Base-by-base conservation (phyloP, 2,797 vertebrate genomes). In the Epinephelus coioides region DNA sequence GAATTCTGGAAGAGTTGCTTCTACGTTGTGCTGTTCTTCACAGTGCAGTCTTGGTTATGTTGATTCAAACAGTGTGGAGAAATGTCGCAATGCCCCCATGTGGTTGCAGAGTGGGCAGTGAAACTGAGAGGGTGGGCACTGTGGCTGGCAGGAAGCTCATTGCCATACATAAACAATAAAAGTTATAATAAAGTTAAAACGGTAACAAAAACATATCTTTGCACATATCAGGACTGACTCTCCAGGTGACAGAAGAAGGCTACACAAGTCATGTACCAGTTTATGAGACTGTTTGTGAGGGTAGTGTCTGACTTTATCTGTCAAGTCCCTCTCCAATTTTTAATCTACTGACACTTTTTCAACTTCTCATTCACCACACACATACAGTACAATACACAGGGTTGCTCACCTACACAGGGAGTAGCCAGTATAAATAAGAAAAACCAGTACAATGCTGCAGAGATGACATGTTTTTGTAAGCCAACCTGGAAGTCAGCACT, bases 111-210 rank as follows among this genome's bases (percentile, higher is more conserved):
- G 83, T 78, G 93, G 92, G 93, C 94, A 94, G 92, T 92, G 92
- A 91, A 89, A 88, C 91, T 79, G 89, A 90, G 85, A 90, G 88
- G 88, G 86, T 60, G 92, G 90, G 89, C 93, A 95, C 93, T 92
- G 92, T 90, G 92, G 94, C 91, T 91, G 90, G 91, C 93, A 95
- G 95, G 94, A 95, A 96, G 94, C 93, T 92, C 91, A 78, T 93
- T 78, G 91, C 92, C 88, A 82, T 88, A 88, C 83, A 86, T 74
- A 73, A 84, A 90, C 84, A 90, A 90, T 59, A 78, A 86, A 56
- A 80, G 62, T 84, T 66, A 82, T 47, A 91, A 91, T 85, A 87
- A 89, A 91, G 90, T 92, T 84, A 91, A 88, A 90, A 90, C 69
- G 61, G 83, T 91, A 94, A 93, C 89, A 89, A 94, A 91, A 92